Evolutionary conservation across 37 sponge, comb jelly and placozoan genomes (phyloP).

Genomic region (Agelas oroides): DNA sequence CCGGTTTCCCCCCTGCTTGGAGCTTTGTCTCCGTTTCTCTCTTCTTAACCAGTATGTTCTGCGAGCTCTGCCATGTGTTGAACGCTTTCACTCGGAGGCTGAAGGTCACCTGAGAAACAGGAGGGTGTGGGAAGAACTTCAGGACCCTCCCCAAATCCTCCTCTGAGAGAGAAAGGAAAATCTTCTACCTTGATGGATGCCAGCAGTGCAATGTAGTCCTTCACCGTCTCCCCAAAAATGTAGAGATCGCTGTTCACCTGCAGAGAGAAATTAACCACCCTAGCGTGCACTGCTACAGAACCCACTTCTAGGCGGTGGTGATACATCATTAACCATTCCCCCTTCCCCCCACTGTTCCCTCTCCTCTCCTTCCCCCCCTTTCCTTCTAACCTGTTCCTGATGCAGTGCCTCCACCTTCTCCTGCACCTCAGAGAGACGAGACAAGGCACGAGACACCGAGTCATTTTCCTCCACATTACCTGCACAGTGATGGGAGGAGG

Average conservation of each 20-base stretch:
- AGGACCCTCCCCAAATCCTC: too few relatives aligned
- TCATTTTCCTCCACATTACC: conserved; percentile 84
- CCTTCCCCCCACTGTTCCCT: too few relatives aligned
- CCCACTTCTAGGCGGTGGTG: too few relatives aligned
- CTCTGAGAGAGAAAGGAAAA: background rate
- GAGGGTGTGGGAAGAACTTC: background rate
- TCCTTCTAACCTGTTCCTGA: conserved; percentile 66
- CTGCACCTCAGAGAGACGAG: conserved; percentile 94
- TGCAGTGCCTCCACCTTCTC: conserved; percentile 89
- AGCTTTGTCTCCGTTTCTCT: conserved; percentile 89
- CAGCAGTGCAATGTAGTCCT: conserved; percentile 92
- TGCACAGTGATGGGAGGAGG: background rate
- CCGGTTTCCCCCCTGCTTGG: conserved; percentile 82
- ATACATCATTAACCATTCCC: too few relatives aligned
- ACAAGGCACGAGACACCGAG: conserved; percentile 81
- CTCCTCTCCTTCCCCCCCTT: too few relatives aligned
- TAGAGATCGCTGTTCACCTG: conserved; percentile 82
- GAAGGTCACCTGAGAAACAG: conserved; percentile 64
- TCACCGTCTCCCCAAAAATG: conserved; percentile 88
- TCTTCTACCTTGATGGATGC: conserved; percentile 78
- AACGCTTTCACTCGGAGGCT: conserved; percentile 83
- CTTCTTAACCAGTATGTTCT: conserved; percentile 89
- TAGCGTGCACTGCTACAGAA: too few relatives aligned
- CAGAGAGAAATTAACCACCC: background rate
- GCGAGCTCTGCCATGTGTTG: conserved; percentile 76